Percentiles rank a stretch among this genome's conserved stretches.
Evolutionary conservation across 2,113 vertebrate genomes (phyloP).

Genomic region (Podarcis muralis): DNA sequence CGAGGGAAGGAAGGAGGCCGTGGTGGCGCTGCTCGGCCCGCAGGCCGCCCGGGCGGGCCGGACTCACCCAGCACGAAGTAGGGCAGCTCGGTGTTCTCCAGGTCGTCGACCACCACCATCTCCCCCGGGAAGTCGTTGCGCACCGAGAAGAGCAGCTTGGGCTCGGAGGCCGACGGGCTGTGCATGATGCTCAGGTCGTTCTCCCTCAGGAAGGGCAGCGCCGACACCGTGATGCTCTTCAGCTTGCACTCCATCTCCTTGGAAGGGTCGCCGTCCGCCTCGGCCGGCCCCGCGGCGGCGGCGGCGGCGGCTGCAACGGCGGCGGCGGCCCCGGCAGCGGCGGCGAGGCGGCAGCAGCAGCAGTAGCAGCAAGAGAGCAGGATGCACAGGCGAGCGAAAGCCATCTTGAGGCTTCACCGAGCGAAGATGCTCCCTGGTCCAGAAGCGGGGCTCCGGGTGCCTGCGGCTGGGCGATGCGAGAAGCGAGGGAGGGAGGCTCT

Average conservation of each 20-base stretch:
- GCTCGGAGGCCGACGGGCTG: conserved; percentile 96
- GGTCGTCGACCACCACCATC: conserved; percentile 94
- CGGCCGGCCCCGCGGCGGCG: conserved; percentile 42
- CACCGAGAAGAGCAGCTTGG: conserved; percentile 98
- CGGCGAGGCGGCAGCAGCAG: conserved; percentile 62
- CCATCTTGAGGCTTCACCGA: conserved; percentile 73
- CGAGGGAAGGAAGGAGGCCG: conserved; percentile 34
- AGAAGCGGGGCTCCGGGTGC: background rate
- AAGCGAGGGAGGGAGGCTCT: conserved; percentile 29
- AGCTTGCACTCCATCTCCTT: conserved; percentile 95
- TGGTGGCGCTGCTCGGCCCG: background rate
- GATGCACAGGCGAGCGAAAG: conserved; percentile 73
- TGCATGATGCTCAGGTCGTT: conserved; percentile 99
- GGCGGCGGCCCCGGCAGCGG: conserved; percentile 48
- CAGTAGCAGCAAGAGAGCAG: conserved; percentile 60
- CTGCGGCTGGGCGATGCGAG: background rate
- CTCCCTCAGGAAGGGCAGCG: conserved; percentile 94
- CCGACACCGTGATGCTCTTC: conserved; percentile 98
- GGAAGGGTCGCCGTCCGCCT: conserved; percentile 81
- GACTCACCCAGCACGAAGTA: conserved; percentile 93
- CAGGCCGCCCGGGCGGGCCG: background rate
- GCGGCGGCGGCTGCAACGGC: conserved; percentile 53
- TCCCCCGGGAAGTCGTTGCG: conserved; percentile 98
- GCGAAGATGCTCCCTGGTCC: conserved; percentile 44
- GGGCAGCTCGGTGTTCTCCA: conserved; percentile 98